Base-by-base conservation (phyloP, 2,797 vertebrate genomes). In the Simalia tracyae region DNA sequence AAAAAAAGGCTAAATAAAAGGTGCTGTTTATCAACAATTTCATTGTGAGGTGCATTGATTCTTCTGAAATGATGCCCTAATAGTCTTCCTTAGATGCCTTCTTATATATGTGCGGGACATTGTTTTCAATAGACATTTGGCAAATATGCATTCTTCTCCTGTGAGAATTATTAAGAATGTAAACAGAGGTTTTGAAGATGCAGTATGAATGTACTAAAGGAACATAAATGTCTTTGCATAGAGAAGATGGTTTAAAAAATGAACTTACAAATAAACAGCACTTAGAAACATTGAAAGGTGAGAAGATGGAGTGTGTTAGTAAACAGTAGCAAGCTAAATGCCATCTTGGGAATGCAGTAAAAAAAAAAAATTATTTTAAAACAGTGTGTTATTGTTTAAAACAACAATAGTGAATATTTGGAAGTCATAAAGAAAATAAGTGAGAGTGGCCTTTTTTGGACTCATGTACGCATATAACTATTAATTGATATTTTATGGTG, bases 1-100 rank as follows among this genome's bases (percentile, higher is more conserved):
- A 95, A 94, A 93, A n/a, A 46, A 90, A 88, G 95, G 89, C 86
- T 72, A 89, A 89, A 89, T 93, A 36, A 91, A 90, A 60, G 10
- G 86, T 60, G 3, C 46, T 96, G 93, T 61, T 92, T 42, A 26
- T 90, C 2, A 0, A 86, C 10, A 8, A 90, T 72, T 92, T 87
- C 31, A 92, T 3, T 93, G 42, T 26, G 2, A 9, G 19, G 54
- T 90, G 42, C 15, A 76, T 87, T 90, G 61, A 17, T 93, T 81
- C 88, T 36, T 94, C 94, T 93, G 56, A 87, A 89, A 64, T 12
- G 1, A 86, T 26, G 46, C 84, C 31, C 19, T n/a, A 91, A 36
- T 0, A 0, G 81, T 89, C 66, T 86, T 91, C 84, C 84, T 66
- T 17, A 66, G 12, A 10, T 87, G 14, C 26, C 17, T 89, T 24